Percentiles rank a stretch among this genome's conserved stretches.
Conservation (phyloP, 2,888 invertebrate genomes). For the Ellobium chinense region DNA sequence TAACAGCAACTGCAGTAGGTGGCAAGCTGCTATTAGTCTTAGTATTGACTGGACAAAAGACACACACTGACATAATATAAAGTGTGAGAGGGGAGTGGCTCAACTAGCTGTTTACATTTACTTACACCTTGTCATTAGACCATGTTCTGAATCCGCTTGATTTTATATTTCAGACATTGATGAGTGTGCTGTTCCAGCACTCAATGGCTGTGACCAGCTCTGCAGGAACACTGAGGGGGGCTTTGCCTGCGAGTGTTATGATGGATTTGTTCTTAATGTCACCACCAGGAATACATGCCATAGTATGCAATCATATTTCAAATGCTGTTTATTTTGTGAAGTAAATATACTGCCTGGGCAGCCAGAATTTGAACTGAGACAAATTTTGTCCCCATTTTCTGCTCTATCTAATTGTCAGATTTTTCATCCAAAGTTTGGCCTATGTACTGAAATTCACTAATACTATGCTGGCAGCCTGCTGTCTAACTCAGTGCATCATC, state of each 20-base stretch:
- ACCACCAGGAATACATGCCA: conserved; percentile 23
- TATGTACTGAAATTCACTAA: too few species aligned
- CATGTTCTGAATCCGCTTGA: neutral
- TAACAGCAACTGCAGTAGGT: too few species aligned
- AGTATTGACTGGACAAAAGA: too few species aligned
- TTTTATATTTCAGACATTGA: conserved; percentile 30
- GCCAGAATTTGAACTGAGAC: neutral
- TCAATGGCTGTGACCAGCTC: conserved; percentile 7
- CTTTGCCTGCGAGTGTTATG: conserved; percentile 59
- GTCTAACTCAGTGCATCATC: too few species aligned
- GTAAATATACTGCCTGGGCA: too few species aligned
- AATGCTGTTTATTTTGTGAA: too few species aligned
- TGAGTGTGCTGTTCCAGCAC: conserved; percentile 19
- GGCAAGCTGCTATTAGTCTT: too few species aligned
- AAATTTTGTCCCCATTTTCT: neutral
- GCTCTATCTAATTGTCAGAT: neutral
- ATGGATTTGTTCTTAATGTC: conserved; percentile 51
- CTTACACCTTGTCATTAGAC: neutral
- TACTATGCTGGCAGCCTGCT: too few species aligned
- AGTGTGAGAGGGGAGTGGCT: too few species aligned
- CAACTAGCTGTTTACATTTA: too few species aligned
- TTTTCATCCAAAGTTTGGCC: neutral
- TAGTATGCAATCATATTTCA: conserved; percentile 2
- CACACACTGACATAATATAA: too few species aligned
- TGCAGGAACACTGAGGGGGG: conserved; percentile 24